Base-by-base conservation (phyloP, 1,140 invertebrate genomes). In the Chelonus insularis region DNA sequence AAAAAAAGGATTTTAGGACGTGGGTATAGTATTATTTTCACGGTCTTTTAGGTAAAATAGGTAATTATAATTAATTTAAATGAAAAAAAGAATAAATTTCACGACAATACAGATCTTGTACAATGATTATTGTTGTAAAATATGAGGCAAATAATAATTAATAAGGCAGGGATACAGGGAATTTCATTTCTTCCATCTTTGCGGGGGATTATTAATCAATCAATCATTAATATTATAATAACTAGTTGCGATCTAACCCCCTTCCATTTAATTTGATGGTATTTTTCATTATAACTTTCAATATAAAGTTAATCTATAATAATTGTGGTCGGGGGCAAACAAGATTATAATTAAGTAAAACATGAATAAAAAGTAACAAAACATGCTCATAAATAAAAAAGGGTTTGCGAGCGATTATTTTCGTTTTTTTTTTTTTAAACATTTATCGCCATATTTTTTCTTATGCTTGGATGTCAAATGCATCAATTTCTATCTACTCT, bases 361-460 rank as follows among this genome's bases (percentile, higher is more conserved):
- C 70, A 74, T 73, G 72, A 76, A 77, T 77, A 70, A 76, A 72
- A 75, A 72, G 76, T 75, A 80, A 80, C 76, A 79, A 76, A 60
- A 59, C 50, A 61, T 79, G 72, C 70, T 79, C 70, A 76, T 78
- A 75, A 76, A 78, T 75, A 29, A 29, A 75, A 72, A 70, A 78
- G 68, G 67, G 70, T 73, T 74, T 71, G 70, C 74, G 71, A 79
- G 72, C 71, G 69, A 77, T 78, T 65, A 21, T 63, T 67, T 57
- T 23, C 23, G 48, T 62, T 23, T 39, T 60, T 48, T 54, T 36
- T 67, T 52, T 64, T 65, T 55, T 68, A 66, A 56, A 45, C 56
- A 65, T 50, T 68, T 56, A 41, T 56, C 37, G 41, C 34, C 32
- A 37, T 51, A 56, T 58, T 9, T 48, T 52, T 57, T 57, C n/a